Percentiles rank a stretch among this genome's conserved stretches.
Evolutionary conservation across 2,888 invertebrate genomes (phyloP).

Genomic region (Philereme transversata): DNA sequence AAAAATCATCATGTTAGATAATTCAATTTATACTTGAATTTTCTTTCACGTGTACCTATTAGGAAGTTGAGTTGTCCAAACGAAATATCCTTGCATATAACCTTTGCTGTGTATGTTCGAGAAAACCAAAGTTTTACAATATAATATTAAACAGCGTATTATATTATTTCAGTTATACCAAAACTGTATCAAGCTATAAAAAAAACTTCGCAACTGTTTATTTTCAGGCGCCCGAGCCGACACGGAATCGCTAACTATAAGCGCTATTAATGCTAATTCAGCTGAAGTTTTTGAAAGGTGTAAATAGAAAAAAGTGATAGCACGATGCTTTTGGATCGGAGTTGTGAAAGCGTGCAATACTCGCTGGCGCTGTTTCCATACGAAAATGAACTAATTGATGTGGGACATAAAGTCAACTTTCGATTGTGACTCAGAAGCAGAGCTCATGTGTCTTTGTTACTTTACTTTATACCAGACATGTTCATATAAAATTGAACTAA

Average conservation of each 20-base stretch:
- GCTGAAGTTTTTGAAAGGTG: conserved; percentile 53
- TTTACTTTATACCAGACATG: conserved; percentile 4
- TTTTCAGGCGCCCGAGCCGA: conserved; percentile 29
- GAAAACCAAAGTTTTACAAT: no score
- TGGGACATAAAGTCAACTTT: conserved; percentile 45
- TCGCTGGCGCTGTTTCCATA: conserved; percentile 44
- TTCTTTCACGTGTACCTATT: no score
- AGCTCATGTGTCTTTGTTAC: conserved; percentile 1
- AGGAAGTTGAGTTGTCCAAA: no score
- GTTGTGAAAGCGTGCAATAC: conserved; percentile 69
- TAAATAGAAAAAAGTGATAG: conserved; percentile 44
- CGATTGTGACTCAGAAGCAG: conserved; percentile 34
- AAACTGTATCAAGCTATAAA: conserved; percentile 3
- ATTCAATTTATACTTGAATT: no score
- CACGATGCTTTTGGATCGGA: conserved; percentile 41
- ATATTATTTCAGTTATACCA: conserved; percentile 13
- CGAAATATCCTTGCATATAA: no score
- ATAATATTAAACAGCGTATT: no score
- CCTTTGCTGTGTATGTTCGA: no score
- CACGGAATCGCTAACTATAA: conserved; percentile 33
- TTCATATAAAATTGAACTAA: conserved; percentile 10
- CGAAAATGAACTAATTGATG: conserved; percentile 56
- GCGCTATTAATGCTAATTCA: conserved; percentile 40
- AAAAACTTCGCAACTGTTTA: conserved; percentile 7
- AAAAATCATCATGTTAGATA: no score